A percentile compares a stretch with the other conserved stretches of the same genome.
phyloP scores from a whole-genome alignment of 2,113 vertebrate genomes.

The Benitochromis conjunctus region DNA sequence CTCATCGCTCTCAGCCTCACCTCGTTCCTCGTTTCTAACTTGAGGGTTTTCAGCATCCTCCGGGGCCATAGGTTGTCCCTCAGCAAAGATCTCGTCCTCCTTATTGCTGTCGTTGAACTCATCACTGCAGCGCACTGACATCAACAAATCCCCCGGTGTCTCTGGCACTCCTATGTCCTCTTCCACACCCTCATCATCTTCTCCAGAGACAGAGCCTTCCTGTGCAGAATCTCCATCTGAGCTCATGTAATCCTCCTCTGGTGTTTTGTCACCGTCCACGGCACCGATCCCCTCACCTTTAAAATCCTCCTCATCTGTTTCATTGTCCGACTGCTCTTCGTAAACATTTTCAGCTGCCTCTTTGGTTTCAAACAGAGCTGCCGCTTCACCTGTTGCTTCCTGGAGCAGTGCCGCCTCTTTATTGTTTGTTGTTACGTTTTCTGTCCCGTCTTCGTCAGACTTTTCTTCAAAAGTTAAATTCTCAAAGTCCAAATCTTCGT shows the following conservation, averaged over 20 bases:
- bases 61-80: slow-evolving; percentile 24
- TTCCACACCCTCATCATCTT: slow-evolving; percentile 16
- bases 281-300: neutral
- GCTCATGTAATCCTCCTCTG: slow-evolving; percentile 17
- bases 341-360: neutral
- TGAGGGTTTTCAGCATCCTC: slow-evolving; percentile 17
- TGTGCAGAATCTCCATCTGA: slow-evolving; percentile 30
- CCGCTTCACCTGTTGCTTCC: slow-evolving; percentile 15
- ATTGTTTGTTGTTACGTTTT: neutral
- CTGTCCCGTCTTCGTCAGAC: neutral
- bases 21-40: slow-evolving; percentile 35
- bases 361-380: neutral
- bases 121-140: neutral
- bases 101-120: neutral
- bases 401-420: slow-evolving; percentile 15
- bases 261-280: neutral
- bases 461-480: slow-evolving; percentile 42
- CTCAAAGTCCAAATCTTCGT: slow-evolving; percentile 67
- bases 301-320: neutral
- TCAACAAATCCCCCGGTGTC: slow-evolving; percentile 1
- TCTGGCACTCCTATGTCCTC: slow-evolving; percentile 5
- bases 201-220: slow-evolving; percentile 1
- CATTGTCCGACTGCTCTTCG: neutral
- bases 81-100: slow-evolving; percentile 29
- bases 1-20: slow-evolving; percentile 24